A percentile compares a stretch with the other conserved stretches of the same genome.
These are phyloP conservation scores for mouse (Mus musculus) DNA, from an alignment of 2,113 vertebrate species.

Conservation along the genomic window DNA sequence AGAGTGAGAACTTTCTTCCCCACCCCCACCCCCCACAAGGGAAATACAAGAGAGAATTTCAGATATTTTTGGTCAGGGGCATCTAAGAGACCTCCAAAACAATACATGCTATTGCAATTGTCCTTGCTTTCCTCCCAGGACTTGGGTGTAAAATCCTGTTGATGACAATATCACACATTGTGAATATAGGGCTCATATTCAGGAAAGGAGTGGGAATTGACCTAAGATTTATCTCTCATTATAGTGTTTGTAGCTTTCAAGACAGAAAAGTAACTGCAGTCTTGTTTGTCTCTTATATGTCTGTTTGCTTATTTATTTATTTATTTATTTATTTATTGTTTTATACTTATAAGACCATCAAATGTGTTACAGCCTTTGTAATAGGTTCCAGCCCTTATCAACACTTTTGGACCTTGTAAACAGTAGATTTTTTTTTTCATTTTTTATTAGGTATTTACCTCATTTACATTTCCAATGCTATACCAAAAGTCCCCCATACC, in stretches of 20 bases:
- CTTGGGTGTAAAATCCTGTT: not conserved
- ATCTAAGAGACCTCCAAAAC: not conserved
- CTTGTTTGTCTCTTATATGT: not conserved
- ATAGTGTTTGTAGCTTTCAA: not conserved
- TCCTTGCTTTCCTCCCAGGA: not conserved
- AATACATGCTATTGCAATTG: not conserved
- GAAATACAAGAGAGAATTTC: not conserved
- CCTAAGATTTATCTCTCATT: not conserved
- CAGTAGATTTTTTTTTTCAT: not conserved
- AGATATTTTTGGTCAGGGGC: not conserved
- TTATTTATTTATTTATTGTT: too few species aligned
- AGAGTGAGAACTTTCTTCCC: not conserved
- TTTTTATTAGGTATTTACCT: too few species aligned
- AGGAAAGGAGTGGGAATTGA: not conserved
- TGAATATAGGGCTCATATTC: not conserved
- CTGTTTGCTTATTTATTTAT: too few species aligned
- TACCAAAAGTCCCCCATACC: too few species aligned
- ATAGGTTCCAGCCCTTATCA: not conserved
- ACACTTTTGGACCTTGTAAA: not conserved
- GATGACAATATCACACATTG: not conserved
- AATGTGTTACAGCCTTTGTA: not conserved
- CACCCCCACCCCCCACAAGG: not conserved
- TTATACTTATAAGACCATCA: not conserved
- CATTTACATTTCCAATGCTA: too few species aligned
- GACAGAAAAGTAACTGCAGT: not conserved